phyloP scores from a whole-genome alignment of 2,797 vertebrate species.

The Crenichthys baileyi region DNA sequence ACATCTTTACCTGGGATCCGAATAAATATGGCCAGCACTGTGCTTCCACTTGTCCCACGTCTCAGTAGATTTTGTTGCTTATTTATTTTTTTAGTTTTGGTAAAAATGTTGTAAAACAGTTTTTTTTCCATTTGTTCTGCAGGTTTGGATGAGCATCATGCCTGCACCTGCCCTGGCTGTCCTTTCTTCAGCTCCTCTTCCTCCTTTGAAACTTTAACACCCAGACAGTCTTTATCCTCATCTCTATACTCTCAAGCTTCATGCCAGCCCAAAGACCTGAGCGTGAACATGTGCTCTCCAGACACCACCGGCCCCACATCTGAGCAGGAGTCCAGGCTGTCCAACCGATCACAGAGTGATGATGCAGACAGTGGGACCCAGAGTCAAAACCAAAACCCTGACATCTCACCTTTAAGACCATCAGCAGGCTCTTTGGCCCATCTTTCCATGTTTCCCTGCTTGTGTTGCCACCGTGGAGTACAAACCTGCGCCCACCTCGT shows the following conservation, averaged over 20 bases:
- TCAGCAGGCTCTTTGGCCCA: constrained; percentile 51
- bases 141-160: constrained; percentile 61
- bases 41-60: background rate
- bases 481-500: constrained; percentile 70
- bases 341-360: constrained; percentile 42
- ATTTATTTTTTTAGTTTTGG: background rate
- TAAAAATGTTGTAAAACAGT: background rate
- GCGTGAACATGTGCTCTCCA: constrained; percentile 60
- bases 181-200: constrained; percentile 67
- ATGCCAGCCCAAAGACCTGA: constrained; percentile 65
- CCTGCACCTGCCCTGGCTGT: constrained; percentile 79
- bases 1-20: background rate
- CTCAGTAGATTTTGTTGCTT: background rate
- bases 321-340: constrained; percentile 11
- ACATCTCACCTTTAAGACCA: constrained; percentile 34
- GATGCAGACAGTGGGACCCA: constrained; percentile 49
- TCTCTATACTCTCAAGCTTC: constrained; percentile 10
- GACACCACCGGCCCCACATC: constrained; percentile 42
- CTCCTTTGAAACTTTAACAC: constrained; percentile 64
- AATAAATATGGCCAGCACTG: background rate
- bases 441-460: constrained; percentile 76
- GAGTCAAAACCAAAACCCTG: constrained; percentile 36
- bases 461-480: constrained; percentile 75
- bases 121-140: background rate
- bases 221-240: constrained; percentile 42